These are phyloP conservation scores for Amblyraja radiata DNA, from an alignment of 2,797 vertebrate species.

Conservation along the genomic window DNA sequence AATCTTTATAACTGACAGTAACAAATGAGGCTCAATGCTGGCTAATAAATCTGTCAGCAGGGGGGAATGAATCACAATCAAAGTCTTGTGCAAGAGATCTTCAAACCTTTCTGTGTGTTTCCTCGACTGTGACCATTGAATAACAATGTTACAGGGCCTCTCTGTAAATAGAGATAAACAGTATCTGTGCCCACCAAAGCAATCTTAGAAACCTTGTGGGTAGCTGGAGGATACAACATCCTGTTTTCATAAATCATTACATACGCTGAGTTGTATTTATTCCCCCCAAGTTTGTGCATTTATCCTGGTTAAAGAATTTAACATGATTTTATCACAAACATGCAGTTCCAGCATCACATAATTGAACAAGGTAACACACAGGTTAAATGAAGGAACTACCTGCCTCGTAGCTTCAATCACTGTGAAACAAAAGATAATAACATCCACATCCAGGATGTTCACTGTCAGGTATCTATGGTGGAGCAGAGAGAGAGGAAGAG, in stretches of 20 bases:
- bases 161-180: conserved; percentile 10
- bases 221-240: background rate
- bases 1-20: conserved; percentile 15
- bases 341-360: background rate
- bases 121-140: background rate
- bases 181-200: background rate
- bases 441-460: background rate
- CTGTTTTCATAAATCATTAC: background rate
- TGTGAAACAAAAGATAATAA: background rate
- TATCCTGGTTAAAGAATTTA: background rate
- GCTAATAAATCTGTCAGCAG: conserved; percentile 7
- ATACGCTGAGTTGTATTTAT: background rate
- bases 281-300: background rate
- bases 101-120: background rate
- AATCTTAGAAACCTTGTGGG: background rate
- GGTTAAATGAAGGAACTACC: background rate
- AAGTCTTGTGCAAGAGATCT: background rate
- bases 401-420: background rate
- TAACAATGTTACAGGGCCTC: background rate
- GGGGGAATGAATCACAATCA: background rate
- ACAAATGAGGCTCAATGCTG: background rate
- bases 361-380: background rate
- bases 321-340: background rate
- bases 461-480: no score
- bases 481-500: no score